These are phyloP conservation scores for Heterotilapia buettikoferi DNA, from an alignment of 2,113 vertebrate species.

Conservation along the genomic window DNA sequence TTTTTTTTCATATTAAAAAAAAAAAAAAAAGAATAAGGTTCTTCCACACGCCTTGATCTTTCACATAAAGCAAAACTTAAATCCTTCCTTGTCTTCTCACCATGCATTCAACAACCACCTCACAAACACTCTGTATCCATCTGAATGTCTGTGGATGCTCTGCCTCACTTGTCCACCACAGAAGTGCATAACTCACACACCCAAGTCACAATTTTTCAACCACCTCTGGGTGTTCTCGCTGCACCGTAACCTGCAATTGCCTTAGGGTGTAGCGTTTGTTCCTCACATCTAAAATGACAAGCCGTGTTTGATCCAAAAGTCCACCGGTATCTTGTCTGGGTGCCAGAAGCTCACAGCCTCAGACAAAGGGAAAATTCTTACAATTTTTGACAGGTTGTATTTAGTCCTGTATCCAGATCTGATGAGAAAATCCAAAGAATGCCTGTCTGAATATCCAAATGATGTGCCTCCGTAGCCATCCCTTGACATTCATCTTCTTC, in stretches of 20 bases:
- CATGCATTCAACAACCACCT: not conserved
- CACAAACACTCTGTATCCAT: not conserved
- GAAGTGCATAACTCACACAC: constrained; percentile 29
- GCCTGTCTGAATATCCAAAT: not conserved
- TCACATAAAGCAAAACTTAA: not conserved
- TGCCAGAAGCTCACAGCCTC: not conserved
- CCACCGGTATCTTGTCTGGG: not conserved
- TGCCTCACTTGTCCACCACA: constrained; percentile 27
- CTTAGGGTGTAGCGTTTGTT: not conserved
- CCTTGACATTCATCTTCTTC: not conserved
- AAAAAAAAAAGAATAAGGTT: not conserved
- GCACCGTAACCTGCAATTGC: constrained; percentile 35
- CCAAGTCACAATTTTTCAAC: constrained; percentile 28
- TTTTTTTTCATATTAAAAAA: no score
- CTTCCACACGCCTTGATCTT: not conserved
- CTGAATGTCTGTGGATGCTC: constrained; percentile 24
- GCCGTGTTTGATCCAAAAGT: not conserved
- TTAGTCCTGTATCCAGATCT: not conserved
- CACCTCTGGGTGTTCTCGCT: constrained; percentile 14
- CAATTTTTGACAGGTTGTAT: not conserved
- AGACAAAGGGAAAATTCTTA: not conserved
- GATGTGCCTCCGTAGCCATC: not conserved
- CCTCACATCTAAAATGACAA: not conserved
- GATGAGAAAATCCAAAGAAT: constrained; percentile 24
- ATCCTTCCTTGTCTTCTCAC: not conserved